Evolutionary conservation across 2,113 vertebrate species (phyloP).

Genomic region (Fregata magnificens): DNA sequence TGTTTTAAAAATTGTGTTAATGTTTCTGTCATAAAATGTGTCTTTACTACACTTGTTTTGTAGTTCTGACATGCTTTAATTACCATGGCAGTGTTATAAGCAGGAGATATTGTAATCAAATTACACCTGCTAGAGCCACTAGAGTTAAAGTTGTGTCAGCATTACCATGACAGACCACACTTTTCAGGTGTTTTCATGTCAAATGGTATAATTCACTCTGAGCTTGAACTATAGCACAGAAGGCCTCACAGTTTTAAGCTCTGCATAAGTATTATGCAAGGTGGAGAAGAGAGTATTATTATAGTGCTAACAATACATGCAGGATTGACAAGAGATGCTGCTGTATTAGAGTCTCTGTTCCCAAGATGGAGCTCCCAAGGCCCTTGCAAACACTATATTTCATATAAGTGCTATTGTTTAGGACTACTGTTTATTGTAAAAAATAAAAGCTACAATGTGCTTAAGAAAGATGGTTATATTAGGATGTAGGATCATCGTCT

Average conservation of each 20-base stretch:
- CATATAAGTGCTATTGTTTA: constrained; percentile 41
- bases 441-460: background rate
- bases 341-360: background rate
- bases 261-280: background rate
- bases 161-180: background rate
- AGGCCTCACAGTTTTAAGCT: background rate
- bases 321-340: background rate
- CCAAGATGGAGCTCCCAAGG: background rate
- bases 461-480: constrained; percentile 3
- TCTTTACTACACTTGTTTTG: constrained; percentile 1
- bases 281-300: background rate
- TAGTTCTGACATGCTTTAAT: constrained; percentile 29
- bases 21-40: background rate
- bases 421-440: background rate
- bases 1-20: constrained; percentile 26
- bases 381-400: background rate
- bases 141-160: background rate
- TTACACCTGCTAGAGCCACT: background rate
- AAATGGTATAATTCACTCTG: background rate
- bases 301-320: background rate
- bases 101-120: background rate
- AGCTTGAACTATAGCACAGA: background rate
- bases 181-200: constrained; percentile 12
- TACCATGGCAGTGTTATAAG: background rate
- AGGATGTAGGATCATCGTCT: background rate